Evolutionary conservation across 2,113 vertebrate genomes (phyloP), one percentile per base, ranked within the genome.

Genomic region (Opisthocomus hoazin): DNA sequence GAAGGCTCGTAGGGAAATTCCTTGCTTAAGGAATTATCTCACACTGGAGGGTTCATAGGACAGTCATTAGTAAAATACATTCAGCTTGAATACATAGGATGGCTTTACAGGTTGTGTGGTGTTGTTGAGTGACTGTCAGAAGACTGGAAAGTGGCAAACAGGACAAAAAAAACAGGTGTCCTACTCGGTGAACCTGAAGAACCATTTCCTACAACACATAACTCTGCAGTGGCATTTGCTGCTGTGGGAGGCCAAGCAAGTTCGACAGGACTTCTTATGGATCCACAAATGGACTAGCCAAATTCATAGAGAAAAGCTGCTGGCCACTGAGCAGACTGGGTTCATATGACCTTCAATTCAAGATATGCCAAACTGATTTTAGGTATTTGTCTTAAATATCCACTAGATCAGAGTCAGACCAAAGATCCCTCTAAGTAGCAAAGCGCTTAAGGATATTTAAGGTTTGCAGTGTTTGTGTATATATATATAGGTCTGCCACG

Each of bases 231-330:
- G 20, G 17, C 18, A 17, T 39, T 43, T 43, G 65, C 32, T 66
- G 46, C 41, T 45, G 65, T 16, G 51, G n/a, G 51, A 32, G 19
- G 7, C 48, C 70, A 41, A 74, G 54, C 32, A 50, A 17, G 12
- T 12, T 26, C 50, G 64, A 36, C 34, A 74, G 64, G 12, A 9
- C 27, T 81, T 50, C 37, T 80, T 27, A 16, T 4, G 23, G 29
- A 39, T 3, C 14, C 61, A 53, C 10, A 60, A 19, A 81, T 0
- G 29, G 41, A 18, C 8, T 1, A 0, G 15, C 23, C 26, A 82
- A 24, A 37, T 45, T 36, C 48, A 7, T 5, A 50, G 48, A 10
- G 37, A 26, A 57, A 77, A 63, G 5, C 5, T 57, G 36, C 29
- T 56, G 43, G 5, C 4, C 1, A 18, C 9, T 50, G 50, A n/a